Evolutionary conservation across 2,113 vertebrate genomes (phyloP), one percentile per base, ranked within the genome.

Genomic region (Tetraodon nigroviridis): DNA sequence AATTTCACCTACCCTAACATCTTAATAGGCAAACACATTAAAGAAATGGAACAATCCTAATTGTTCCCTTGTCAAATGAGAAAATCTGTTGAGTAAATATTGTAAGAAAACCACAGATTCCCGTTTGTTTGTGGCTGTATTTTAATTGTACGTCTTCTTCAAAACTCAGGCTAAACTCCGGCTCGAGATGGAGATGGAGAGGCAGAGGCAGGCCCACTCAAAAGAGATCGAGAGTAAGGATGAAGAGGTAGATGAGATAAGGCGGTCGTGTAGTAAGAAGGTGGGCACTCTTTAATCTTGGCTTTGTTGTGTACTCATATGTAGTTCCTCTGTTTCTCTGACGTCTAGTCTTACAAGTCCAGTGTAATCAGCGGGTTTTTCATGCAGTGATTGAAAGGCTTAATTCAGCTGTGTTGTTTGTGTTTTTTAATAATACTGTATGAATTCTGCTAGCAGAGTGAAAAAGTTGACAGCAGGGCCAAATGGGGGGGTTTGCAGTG

Each of bases 101-200:
- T 24, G 16, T 14, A 24, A 11, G 1, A 22, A 55, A 22, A n/a
- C 1, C 19, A 27, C 18, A 40, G 29, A 6, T 19, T 18, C 37
- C 13, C 16, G n/a, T 45, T 62, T 10, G 16, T 44, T 54, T 48
- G 12, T 46, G 44, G 44, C 10, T 17, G 21, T 37, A 37, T 37
- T 37, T 37, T 37, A 37, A 37, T 12, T 12, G 44, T 15, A 67
- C 29, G 47, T 55, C 32, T 12, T 61, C 21, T 6, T 74, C 41
- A 37, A 37, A n/a, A 22, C 55, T 47, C 66, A 99, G 96, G 91
- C 95, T 48, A 99, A 99, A 80, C 88, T 99, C 59, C 92, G 96
- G n/a, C 90, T 98, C 16, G 96, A 99, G 88, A 99, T 99, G 97
- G 96, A 99, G 89, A 99, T 94, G 94, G 95, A 98, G 80, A 82